Percentiles rank a stretch among this genome's conserved stretches.
Evolutionary conservation across 2,888 invertebrate species (phyloP).

Genomic region (Neoitamus cyanurus): DNA sequence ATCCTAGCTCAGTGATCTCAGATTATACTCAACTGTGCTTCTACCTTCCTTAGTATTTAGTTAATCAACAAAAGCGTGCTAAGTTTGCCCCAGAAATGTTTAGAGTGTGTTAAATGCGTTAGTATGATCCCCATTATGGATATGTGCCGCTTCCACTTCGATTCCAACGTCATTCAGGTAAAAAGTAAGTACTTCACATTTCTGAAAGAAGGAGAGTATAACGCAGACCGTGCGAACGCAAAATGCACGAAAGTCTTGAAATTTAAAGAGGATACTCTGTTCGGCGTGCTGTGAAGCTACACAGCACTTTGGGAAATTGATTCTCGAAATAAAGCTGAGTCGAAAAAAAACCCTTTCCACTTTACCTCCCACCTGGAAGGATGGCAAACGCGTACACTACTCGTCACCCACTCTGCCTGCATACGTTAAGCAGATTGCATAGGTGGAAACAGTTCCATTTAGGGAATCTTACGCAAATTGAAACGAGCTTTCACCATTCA

Average conservation of each 20-base stretch:
- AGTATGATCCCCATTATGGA: not conserved
- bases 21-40: not conserved
- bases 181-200: not conserved
- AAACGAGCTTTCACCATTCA: conserved; percentile 3
- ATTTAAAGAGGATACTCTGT: not conserved
- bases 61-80: not conserved
- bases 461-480: conserved; percentile 20
- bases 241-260: not conserved
- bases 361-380: not conserved
- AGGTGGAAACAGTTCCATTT: conserved; percentile 15
- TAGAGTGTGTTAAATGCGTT: not conserved
- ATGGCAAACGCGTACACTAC: not conserved
- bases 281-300: not conserved
- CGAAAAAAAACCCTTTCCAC: not conserved
- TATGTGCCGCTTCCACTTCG: not conserved
- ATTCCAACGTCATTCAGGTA: not conserved
- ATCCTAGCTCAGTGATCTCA: not conserved
- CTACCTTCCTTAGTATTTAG: not conserved
- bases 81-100: not conserved
- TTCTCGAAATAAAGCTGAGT: not conserved
- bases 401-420: not conserved
- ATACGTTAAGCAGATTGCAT: conserved; percentile 16
- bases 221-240: not conserved
- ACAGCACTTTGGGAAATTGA: not conserved
- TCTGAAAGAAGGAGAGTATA: not conserved